These are phyloP conservation scores for Cryptus armator DNA, from an alignment of 2,888 invertebrate species.

Conservation along the genomic window DNA sequence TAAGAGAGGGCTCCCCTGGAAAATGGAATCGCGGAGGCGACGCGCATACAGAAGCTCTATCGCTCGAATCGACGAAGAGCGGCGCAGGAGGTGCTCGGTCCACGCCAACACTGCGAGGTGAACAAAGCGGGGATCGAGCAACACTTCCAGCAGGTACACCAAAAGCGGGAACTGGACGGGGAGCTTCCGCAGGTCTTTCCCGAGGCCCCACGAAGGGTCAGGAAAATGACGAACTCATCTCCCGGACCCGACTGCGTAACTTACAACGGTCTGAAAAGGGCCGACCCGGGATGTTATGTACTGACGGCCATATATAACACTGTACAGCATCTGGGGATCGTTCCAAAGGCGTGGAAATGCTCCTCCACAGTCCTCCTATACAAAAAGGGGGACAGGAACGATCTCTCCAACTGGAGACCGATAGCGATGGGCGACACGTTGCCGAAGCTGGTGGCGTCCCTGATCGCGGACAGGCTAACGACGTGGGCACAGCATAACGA, in stretches of 20 bases:
- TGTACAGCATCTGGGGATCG: conserved; percentile 12
- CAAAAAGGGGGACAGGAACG: conserved; percentile 43
- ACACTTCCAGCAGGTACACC: conserved; percentile 7
- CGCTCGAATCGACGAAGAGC: conserved; percentile 19
- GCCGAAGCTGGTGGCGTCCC: conserved; percentile 69
- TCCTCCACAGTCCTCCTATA: conserved; percentile 57
- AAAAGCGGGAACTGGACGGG: background rate
- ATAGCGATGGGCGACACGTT: conserved; percentile 73
- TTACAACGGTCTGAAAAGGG: conserved; percentile 65
- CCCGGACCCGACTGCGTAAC: conserved; percentile 71
- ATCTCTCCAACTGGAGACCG: conserved; percentile 74
- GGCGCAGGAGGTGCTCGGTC: conserved; percentile 45
- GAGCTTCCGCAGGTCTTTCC: conserved; percentile 2
- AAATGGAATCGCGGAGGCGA: too few relatives aligned
- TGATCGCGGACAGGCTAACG: conserved; percentile 70
- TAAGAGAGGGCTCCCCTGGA: too few relatives aligned
- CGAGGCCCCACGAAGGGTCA: background rate
- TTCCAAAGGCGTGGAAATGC: conserved; percentile 59
- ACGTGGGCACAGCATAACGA: conserved; percentile 66
- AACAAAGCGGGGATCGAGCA: conserved; percentile 9
- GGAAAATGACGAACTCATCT: conserved; percentile 25
- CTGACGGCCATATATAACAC: conserved; percentile 51
- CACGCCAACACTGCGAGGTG: conserved; percentile 24
- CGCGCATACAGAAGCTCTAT: too few relatives aligned
- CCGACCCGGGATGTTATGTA: conserved; percentile 58